These are phyloP conservation scores for Trichonephila inaurata DNA, from an alignment of 1,140 invertebrate genomes.

Conservation along the genomic window DNA sequence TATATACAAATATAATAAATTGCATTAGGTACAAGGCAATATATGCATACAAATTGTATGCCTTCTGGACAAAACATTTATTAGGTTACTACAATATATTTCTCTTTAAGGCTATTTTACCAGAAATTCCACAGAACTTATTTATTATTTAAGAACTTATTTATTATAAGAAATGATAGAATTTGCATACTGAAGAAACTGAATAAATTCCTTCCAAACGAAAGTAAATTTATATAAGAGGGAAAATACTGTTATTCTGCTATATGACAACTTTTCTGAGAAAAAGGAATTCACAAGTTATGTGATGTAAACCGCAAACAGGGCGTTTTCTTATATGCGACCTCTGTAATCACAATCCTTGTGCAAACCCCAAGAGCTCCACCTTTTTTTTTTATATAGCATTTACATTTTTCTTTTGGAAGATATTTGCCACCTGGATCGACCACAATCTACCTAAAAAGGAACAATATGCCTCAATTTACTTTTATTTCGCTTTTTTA, in stretches of 20 bases:
- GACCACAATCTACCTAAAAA: too few relatives aligned
- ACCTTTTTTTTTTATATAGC: slow-evolving; percentile 60
- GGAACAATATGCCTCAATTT: too few relatives aligned
- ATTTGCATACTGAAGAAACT: neutral
- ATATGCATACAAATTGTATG: too few relatives aligned
- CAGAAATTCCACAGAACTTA: neutral
- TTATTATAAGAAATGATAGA: neutral
- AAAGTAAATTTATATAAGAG: neutral
- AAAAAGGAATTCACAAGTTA: neutral
- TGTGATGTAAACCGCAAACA: slow-evolving; percentile 24
- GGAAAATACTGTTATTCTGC: neutral
- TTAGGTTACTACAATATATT: neutral
- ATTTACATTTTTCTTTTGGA: neutral
- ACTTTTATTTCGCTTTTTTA: too few relatives aligned
- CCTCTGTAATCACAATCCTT: slow-evolving; percentile 37
- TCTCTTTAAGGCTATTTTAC: neutral
- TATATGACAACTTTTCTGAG: neutral
- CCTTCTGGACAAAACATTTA: neutral
- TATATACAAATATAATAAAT: too few relatives aligned
- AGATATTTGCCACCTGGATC: neutral
- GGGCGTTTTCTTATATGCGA: slow-evolving; percentile 47
- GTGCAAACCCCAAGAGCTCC: slow-evolving; percentile 11
- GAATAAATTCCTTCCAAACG: neutral
- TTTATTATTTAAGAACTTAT: neutral
- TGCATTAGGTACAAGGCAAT: too few relatives aligned